Base-by-base conservation (phyloP, 1,140 invertebrate genomes). In the Zeugodacus cucurbitae region DNA sequence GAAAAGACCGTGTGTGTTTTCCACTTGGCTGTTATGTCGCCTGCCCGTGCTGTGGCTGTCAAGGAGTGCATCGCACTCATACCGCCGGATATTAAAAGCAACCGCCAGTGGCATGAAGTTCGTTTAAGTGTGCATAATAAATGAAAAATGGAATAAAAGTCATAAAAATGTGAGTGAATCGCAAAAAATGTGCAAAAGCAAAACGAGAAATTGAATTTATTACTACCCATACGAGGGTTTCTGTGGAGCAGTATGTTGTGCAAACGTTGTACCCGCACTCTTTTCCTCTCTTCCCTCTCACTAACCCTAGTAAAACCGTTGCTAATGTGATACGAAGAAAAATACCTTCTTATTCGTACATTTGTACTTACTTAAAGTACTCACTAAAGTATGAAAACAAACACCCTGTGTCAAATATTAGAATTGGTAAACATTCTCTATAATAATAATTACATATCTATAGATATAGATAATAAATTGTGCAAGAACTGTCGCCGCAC, bases 111-210 rank as follows among this genome's bases (percentile, higher is more conserved):
- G 70, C 70, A 54, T 54, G 26, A 54, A 54, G 41, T 82, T 82
- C 74, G 34, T 37, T 82, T 82, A 48, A 82, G n/a, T 82, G 74
- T 82, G 74, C 74, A 54, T 82, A 82, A 54, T 82, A 82, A 82
- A 82, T 82, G 74, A 48, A 48, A 82, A 82, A 48, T 48, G 74
- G n/a, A 48, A 82, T 82, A 82, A 78, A 78, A 82, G 74, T 82
- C 74, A 34, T 82, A 82, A 82, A 82, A 82, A 44, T 48, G 74
- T 54, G 44, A 17, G 44, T 14, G 34, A 82, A 82, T 82, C n/a
- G 44, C 0, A 82, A 54, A 48, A 82, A 41, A 62, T 62, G 58
- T 58, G n/a, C 5, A 62, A 62, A 62, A 41, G 44, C 74, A 82
- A 82, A 82, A 14, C 44, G 74, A 29, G 41, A 29, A 82, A 82